Evolutionary conservation across 2,797 vertebrate genomes (phyloP).

Genomic region (Natrix natrix): DNA sequence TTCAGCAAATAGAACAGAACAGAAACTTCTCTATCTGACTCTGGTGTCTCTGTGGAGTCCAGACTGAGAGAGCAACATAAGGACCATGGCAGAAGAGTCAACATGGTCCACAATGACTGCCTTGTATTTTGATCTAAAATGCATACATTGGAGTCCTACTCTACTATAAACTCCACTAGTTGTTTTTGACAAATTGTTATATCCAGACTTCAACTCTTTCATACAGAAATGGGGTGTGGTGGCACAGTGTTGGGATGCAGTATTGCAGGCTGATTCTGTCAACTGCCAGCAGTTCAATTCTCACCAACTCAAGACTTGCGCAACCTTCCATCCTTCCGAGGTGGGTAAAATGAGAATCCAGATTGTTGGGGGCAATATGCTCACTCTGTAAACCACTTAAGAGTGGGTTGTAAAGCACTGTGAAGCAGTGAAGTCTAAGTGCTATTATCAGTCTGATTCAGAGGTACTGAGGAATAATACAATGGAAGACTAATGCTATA

Average conservation of each 20-base stretch:
- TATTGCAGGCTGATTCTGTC: neutral
- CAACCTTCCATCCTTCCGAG: neutral
- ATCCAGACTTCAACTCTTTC: neutral
- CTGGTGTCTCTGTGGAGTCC: conserved; percentile 11
- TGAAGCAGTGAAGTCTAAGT: neutral
- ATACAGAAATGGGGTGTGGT: neutral
- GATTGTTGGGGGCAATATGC: neutral
- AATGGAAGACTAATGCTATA: neutral
- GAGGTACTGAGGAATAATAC: neutral
- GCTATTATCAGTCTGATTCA: too few species aligned
- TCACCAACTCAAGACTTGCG: neutral
- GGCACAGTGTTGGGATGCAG: neutral
- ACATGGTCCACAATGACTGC: neutral
- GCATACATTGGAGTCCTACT: neutral
- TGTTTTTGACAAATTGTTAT: neutral
- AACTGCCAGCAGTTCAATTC: neutral
- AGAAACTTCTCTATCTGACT: conserved; percentile 22
- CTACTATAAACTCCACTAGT: neutral
- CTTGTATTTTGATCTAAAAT: neutral
- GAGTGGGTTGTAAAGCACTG: neutral
- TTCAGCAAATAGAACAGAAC: conserved; percentile 35
- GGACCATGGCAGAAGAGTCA: conserved; percentile 24
- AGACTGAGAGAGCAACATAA: conserved; percentile 35
- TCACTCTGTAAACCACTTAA: neutral
- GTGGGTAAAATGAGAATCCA: neutral